phyloP scores from a whole-genome alignment of 2,888 invertebrate species.

The Leptothorax acervorum region DNA sequence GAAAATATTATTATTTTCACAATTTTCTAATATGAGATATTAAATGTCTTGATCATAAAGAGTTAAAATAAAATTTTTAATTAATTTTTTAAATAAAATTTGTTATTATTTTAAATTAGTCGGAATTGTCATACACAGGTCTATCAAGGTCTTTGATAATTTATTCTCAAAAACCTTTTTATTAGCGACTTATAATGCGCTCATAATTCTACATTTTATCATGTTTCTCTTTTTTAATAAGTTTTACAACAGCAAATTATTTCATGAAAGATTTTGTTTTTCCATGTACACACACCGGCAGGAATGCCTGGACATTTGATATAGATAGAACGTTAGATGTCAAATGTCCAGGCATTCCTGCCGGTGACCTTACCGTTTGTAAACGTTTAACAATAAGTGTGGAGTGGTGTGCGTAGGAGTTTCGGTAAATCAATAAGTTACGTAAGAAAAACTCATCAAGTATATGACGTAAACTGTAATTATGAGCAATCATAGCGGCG shows the following conservation, averaged over 20 bases:
- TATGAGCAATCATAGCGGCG: slow-evolving; percentile 38
- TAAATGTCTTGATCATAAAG: not conserved
- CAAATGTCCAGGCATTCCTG: too few relatives aligned
- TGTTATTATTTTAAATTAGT: not conserved
- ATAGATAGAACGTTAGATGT: too few relatives aligned
- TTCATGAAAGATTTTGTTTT: not conserved
- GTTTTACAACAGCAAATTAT: not conserved
- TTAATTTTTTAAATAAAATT: not conserved
- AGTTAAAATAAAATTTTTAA: not conserved
- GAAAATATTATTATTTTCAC: not conserved
- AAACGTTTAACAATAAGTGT: not conserved
- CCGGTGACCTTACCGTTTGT: not conserved
- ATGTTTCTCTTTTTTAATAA: not conserved
- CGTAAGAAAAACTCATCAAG: slow-evolving; percentile 21
- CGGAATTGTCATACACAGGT: not conserved
- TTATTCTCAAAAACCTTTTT: not conserved
- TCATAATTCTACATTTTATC: not conserved
- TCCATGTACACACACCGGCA: not conserved
- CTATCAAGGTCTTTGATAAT: not conserved
- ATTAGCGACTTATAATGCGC: not conserved
- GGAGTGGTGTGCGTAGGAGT: not conserved
- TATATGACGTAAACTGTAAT: slow-evolving; percentile 17
- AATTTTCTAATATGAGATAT: not conserved
- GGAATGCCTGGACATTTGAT: too few relatives aligned
- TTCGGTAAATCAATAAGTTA: slow-evolving; percentile 11